Evolutionary conservation across 2,888 invertebrate species (phyloP).

Genomic region (Gastrophysa polygoni): DNA sequence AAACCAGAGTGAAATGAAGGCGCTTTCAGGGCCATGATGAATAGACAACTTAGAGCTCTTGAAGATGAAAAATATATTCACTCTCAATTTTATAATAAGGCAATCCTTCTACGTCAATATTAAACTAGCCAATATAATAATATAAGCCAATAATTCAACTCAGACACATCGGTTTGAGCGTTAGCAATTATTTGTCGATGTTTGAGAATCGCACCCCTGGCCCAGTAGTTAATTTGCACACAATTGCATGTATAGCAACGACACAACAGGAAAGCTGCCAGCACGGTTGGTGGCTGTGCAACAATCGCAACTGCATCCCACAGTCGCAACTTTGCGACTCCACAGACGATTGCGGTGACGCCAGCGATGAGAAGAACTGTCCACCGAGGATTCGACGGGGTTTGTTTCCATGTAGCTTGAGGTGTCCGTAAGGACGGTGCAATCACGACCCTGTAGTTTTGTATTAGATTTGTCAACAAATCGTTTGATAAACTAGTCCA

Average conservation of each 20-base stretch:
- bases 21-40: too few relatives aligned
- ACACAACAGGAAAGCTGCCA: slow-evolving; percentile 35
- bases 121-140: too few relatives aligned
- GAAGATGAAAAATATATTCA: too few relatives aligned
- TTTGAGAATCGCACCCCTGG: slow-evolving; percentile 5
- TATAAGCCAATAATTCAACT: too few relatives aligned
- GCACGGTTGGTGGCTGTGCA: slow-evolving; percentile 53
- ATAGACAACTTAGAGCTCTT: too few relatives aligned
- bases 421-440: not conserved
- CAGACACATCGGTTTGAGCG: too few relatives aligned
- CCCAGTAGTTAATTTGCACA: slow-evolving; percentile 29
- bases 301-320: slow-evolving; percentile 67
- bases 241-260: slow-evolving; percentile 40
- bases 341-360: slow-evolving; percentile 66
- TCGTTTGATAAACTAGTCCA: too few relatives aligned
- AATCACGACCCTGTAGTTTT: not conserved
- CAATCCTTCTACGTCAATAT: too few relatives aligned
- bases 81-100: too few relatives aligned
- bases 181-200: not conserved
- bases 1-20: too few relatives aligned
- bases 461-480: not conserved
- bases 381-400: slow-evolving; percentile 60
- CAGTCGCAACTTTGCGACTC: slow-evolving; percentile 66
- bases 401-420: slow-evolving; percentile 48
- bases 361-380: slow-evolving; percentile 67